Evolutionary conservation across 2,113 vertebrate species (phyloP).

Genomic region (Siniperca chuatsi): DNA sequence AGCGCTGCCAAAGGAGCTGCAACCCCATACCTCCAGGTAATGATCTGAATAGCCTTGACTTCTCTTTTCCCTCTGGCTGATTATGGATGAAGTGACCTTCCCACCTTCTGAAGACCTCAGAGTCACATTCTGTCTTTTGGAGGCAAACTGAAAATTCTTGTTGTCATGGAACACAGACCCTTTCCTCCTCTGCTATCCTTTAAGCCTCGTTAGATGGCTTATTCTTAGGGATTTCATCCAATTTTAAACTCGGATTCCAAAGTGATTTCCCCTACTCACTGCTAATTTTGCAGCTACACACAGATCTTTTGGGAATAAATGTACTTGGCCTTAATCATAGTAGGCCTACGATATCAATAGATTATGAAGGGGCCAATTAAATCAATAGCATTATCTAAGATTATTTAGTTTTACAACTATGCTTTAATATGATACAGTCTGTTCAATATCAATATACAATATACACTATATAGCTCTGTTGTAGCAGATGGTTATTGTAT

Average conservation of each 20-base stretch:
- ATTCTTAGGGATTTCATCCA: neutral
- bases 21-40: constrained; percentile 24
- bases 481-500: constrained; percentile 31
- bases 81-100: constrained; percentile 3
- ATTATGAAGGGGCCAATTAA: neutral
- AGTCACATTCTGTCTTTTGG: constrained; percentile 5
- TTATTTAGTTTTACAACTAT: neutral
- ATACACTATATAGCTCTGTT: neutral
- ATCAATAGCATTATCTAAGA: neutral
- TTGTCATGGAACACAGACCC: neutral
- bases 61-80: constrained; percentile 22
- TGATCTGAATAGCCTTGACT: constrained; percentile 19
- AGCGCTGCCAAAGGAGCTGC: constrained; percentile 25
- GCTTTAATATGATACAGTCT: constrained; percentile 3
- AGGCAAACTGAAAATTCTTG: neutral
- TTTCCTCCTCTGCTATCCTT: neutral
- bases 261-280: neutral
- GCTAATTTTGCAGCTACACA: neutral
- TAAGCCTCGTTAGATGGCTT: neutral
- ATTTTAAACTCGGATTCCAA: neutral
- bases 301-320: constrained; percentile 17
- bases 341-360: neutral
- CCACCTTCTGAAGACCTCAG: neutral
- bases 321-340: neutral
- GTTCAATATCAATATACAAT: neutral